Evolutionary conservation across 1,140 invertebrate genomes (phyloP).

Genomic region (Drosophila pseudoobscura): DNA sequence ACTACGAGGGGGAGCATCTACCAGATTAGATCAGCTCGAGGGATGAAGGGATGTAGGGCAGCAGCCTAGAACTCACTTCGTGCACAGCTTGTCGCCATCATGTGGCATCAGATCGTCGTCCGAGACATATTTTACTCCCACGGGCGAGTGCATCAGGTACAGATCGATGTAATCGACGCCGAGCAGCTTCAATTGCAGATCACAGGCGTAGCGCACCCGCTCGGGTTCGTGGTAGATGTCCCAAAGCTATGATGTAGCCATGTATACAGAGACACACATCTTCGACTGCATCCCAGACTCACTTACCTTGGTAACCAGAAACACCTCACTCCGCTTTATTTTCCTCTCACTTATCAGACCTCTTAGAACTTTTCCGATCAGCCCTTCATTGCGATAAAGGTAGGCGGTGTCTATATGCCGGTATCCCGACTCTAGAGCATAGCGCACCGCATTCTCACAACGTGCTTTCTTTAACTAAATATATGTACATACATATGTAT

Average conservation of each 20-base stretch:
- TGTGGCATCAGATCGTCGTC: conserved; percentile 60
- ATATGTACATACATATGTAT: conserved; percentile 7
- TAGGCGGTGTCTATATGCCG: conserved; percentile 90
- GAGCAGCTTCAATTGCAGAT: conserved; percentile 86
- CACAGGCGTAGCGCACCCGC: conserved; percentile 58
- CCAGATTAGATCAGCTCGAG: conserved; percentile 6
- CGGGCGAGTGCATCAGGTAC: conserved; percentile 91
- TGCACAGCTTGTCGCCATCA: conserved; percentile 25
- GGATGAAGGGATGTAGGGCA: too few species aligned
- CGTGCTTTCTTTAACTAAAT: conserved; percentile 51
- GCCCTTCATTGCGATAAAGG: conserved; percentile 87
- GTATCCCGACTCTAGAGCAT: conserved; percentile 89
- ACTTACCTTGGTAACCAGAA: conserved; percentile 87
- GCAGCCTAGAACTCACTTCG: conserved; percentile 40
- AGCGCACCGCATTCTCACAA: conserved; percentile 49
- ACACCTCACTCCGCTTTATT: conserved; percentile 87
- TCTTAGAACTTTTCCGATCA: conserved; percentile 88
- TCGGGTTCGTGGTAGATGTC: conserved; percentile 61
- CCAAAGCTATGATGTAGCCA: conserved; percentile 38
- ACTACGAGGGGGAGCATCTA: conserved; percentile 16
- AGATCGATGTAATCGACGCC: conserved; percentile 90
- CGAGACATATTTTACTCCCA: conserved; percentile 68
- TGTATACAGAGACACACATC: not conserved
- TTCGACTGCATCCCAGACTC: not conserved
- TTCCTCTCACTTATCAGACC: conserved; percentile 86